phyloP scores from a whole-genome alignment of 64 coral and sea anemone species.

The Platygyra sinensis region DNA sequence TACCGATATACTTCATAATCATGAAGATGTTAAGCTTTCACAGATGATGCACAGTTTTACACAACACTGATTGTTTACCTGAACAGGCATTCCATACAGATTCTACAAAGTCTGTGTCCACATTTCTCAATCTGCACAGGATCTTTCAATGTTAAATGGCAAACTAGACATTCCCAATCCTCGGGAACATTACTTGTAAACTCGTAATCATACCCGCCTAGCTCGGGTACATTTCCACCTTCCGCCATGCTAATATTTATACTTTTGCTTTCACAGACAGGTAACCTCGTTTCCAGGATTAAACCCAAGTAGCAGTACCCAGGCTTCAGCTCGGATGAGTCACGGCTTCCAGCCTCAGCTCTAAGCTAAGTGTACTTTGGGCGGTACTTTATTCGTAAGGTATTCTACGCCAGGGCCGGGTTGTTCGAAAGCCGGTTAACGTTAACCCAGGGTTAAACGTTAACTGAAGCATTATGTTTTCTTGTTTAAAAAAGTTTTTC shows the following conservation, averaged over 20 bases:
- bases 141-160: constrained; percentile 48
- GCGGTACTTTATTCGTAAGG: constrained; percentile 46
- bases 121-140: constrained; percentile 62
- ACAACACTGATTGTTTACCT: constrained; percentile 12
- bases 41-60: too few species aligned
- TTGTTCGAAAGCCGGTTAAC: too few species aligned
- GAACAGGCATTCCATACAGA: constrained; percentile 28
- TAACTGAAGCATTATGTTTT: too few species aligned
- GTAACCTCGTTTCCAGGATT: neutral
- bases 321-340: too few species aligned
- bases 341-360: too few species aligned
- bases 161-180: constrained; percentile 54
- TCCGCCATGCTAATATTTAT: constrained; percentile 45
- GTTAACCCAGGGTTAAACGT: too few species aligned
- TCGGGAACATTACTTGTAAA: constrained; percentile 63
- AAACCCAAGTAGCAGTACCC: too few species aligned
- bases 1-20: too few species aligned
- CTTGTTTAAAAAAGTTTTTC: too few species aligned
- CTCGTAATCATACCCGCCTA: constrained; percentile 53
- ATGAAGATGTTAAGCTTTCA: too few species aligned
- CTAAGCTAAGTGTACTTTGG: too few species aligned
- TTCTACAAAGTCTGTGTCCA: constrained; percentile 69
- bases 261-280: neutral
- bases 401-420: constrained; percentile 48
- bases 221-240: neutral